A percentile compares a stretch with the other conserved stretches of the same genome.
phyloP scores from a whole-genome alignment of 2,888 invertebrate species.

The Nematopogon swammerdamellus region DNA sequence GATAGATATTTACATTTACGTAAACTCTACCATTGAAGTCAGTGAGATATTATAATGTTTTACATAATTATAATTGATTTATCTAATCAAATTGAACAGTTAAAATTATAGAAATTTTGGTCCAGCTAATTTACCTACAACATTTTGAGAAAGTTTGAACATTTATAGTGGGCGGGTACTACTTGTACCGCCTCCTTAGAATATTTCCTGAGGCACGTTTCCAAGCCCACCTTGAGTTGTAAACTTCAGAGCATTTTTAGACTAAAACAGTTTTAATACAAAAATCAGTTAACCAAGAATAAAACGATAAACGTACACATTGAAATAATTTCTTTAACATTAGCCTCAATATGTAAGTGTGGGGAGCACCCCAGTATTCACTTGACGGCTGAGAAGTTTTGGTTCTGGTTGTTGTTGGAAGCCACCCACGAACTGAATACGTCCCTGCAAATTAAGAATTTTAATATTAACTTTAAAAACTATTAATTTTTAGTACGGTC shows the following conservation, averaged over 20 bases:
- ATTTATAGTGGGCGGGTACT: no score
- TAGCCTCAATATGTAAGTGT: neutral
- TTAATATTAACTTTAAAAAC: no score
- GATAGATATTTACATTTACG: neutral
- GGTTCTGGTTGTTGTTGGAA: constrained; percentile 75
- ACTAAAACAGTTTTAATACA: no score
- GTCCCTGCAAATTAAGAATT: constrained; percentile 83
- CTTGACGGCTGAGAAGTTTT: constrained; percentile 78
- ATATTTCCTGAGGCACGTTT: no score
- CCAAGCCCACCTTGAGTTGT: no score
- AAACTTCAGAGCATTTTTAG: no score
- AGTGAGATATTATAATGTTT: constrained; percentile 5
- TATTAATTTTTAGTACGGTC: no score
- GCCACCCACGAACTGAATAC: constrained; percentile 90
- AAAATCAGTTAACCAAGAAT: no score
- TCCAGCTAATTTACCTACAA: constrained; percentile 39
- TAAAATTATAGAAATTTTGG: constrained; percentile 35
- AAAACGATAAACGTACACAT: neutral
- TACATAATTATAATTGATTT: constrained; percentile 9
- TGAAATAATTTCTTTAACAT: neutral
- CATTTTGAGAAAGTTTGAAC: no score
- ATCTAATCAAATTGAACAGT: constrained; percentile 1
- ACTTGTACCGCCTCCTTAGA: no score
- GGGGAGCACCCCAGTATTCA: constrained; percentile 30
- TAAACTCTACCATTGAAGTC: neutral